Percentiles rank a stretch among this genome's conserved stretches.
Evolutionary conservation across 2,113 vertebrate species (phyloP).

Genomic region (Ploceus nigricollis): DNA sequence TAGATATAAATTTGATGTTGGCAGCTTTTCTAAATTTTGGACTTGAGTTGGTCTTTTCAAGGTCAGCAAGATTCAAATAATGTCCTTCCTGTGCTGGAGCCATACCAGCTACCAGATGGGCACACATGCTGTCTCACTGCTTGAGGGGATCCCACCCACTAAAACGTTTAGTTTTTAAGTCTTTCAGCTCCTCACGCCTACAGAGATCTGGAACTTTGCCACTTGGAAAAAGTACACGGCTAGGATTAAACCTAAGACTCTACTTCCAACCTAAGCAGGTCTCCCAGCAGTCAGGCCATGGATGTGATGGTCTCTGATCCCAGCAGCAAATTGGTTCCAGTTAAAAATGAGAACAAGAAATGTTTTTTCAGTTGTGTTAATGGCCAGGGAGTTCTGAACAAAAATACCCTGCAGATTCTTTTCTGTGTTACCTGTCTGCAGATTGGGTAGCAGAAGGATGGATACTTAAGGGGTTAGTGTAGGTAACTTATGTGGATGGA

Average conservation of each 20-base stretch:
- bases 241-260: neutral
- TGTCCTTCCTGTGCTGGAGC: neutral
- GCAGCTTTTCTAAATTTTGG: neutral
- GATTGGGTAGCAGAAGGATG: neutral
- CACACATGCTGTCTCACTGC: neutral
- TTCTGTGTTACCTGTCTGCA: neutral
- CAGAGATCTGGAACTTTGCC: neutral
- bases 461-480: neutral
- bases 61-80: neutral
- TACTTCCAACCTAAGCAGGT: neutral
- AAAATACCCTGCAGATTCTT: neutral
- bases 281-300: accelerated
- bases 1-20: neutral
- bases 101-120: neutral
- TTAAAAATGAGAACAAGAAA: neutral
- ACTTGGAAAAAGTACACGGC: neutral
- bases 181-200: neutral
- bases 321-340: neutral
- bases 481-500: neutral
- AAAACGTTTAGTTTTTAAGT: neutral
- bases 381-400: neutral
- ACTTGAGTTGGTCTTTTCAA: neutral
- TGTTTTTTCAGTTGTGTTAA: neutral
- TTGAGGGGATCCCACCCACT: neutral
- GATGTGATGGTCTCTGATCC: neutral